These are phyloP conservation scores for Siniperca obscura DNA, from an alignment of 2,797 vertebrate genomes.

Conservation along the genomic window DNA sequence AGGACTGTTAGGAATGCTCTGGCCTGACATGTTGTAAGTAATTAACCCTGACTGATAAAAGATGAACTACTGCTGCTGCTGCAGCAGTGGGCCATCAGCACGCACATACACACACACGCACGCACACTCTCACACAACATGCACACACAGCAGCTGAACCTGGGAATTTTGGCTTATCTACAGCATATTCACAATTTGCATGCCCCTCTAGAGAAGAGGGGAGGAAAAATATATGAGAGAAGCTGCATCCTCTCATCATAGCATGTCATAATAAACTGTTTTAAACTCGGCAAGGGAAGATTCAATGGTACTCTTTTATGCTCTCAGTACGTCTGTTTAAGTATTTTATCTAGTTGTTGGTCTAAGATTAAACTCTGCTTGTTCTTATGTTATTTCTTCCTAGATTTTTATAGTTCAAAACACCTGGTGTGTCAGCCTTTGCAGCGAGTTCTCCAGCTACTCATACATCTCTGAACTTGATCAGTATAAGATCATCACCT, in stretches of 20 bases:
- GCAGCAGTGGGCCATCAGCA: constrained; percentile 29
- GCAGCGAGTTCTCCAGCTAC: neutral
- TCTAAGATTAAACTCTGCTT: constrained; percentile 11
- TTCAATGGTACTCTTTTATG: constrained; percentile 4
- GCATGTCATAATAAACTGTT: constrained; percentile 47
- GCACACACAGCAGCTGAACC: constrained; percentile 82
- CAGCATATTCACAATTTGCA: constrained; percentile 77
- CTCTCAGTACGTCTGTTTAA: constrained; percentile 14
- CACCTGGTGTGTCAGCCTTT: constrained; percentile 12
- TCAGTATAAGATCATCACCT: constrained; percentile 13
- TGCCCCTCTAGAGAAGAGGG: constrained; percentile 63
- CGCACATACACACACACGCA: constrained; percentile 33
- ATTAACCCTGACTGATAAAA: constrained; percentile 89
- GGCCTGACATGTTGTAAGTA: constrained; percentile 81
- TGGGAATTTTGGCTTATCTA: constrained; percentile 85
- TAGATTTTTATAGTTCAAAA: constrained; percentile 4
- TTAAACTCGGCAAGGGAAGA: constrained; percentile 29
- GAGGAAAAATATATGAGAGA: constrained; percentile 62
- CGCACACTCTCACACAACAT: constrained; percentile 33
- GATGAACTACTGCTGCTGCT: constrained; percentile 71
- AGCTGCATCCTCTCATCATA: constrained; percentile 45
- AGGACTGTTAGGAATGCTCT: constrained; percentile 82
- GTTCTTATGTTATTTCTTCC: neutral
- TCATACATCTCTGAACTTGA: constrained; percentile 26
- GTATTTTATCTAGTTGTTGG: constrained; percentile 32